phyloP scores from a whole-genome alignment of 1,140 invertebrate species.

The Notospermus geniculatus region DNA sequence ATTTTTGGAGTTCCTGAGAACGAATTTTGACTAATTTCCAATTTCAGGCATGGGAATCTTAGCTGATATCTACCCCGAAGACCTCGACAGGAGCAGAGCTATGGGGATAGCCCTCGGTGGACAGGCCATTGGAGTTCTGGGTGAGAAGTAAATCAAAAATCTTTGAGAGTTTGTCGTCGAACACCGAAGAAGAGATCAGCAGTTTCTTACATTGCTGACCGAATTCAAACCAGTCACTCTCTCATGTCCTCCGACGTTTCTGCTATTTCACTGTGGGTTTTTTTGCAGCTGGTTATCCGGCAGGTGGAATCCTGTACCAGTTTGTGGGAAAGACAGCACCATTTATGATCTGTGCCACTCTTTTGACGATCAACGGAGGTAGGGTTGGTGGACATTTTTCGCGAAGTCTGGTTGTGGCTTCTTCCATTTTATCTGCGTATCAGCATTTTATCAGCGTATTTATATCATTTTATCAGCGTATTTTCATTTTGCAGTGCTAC shows the following conservation, averaged over 20 bases:
- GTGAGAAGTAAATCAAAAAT: too few relatives aligned
- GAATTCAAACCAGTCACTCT: too few relatives aligned
- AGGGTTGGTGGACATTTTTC: conserved; percentile 55
- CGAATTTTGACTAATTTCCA: not conserved
- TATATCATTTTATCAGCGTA: too few relatives aligned
- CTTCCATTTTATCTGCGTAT: too few relatives aligned
- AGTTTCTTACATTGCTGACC: too few relatives aligned
- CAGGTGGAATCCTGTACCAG: conserved; percentile 94
- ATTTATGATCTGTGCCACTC: conserved; percentile 81
- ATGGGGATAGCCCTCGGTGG: conserved; percentile 96
- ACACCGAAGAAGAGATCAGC: too few relatives aligned
- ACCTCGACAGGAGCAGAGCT: conserved; percentile 90
- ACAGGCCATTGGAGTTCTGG: conserved; percentile 84
- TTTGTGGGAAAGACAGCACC: conserved; percentile 93
- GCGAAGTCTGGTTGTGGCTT: too few relatives aligned
- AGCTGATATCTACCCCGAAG: conserved; percentile 88
- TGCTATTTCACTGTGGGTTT: too few relatives aligned
- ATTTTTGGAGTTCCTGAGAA: not conserved
- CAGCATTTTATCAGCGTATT: too few relatives aligned
- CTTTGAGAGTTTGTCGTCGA: too few relatives aligned
- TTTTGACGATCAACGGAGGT: conserved; percentile 91
- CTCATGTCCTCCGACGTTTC: too few relatives aligned
- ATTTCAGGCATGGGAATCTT: conserved; percentile 90
- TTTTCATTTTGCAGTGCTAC: too few relatives aligned
- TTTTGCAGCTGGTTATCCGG: conserved; percentile 70